phyloP scores from a whole-genome alignment of 2,888 invertebrate species.

The Athalia rosae region DNA sequence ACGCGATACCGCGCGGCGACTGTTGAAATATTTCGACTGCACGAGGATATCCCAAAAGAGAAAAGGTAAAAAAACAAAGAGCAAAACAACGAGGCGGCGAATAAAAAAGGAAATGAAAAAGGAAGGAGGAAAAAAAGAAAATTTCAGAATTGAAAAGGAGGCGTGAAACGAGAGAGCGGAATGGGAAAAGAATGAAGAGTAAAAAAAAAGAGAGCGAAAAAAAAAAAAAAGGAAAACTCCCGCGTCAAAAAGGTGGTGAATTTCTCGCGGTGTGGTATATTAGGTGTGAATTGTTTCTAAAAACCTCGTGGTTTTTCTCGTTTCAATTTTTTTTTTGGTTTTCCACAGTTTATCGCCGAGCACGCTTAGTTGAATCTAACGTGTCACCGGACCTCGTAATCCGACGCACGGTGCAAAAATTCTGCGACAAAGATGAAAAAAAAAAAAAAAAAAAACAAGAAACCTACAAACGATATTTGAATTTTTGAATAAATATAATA shows the following conservation, averaged over 20 bases:
- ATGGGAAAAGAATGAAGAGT: background rate
- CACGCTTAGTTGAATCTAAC: too few relatives aligned
- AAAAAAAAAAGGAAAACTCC: slow-evolving; percentile 8
- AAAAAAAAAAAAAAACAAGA: too few relatives aligned
- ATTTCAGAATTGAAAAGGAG: background rate
- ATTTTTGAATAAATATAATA: too few relatives aligned
- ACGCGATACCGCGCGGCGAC: slow-evolving; percentile 2
- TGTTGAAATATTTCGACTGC: background rate
- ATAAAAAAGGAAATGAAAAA: background rate
- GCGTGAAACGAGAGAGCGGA: background rate
- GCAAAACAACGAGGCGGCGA: background rate
- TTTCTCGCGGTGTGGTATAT: slow-evolving; percentile 14
- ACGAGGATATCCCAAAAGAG: slow-evolving; percentile 2
- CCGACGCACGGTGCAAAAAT: too few relatives aligned
- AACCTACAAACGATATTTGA: too few relatives aligned
- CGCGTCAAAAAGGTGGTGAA: slow-evolving; percentile 16
- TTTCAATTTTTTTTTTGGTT: too few relatives aligned
- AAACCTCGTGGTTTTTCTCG: background rate
- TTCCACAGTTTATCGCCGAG: too few relatives aligned
- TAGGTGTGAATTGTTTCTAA: slow-evolving; percentile 1
- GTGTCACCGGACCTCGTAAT: too few relatives aligned
- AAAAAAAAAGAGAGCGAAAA: slow-evolving; percentile 11
- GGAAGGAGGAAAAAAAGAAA: background rate
- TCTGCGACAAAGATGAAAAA: too few relatives aligned
- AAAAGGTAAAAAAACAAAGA: background rate